A percentile compares a stretch with the other conserved stretches of the same genome.
Evolutionary conservation across 2,888 invertebrate species (phyloP).

Genomic region (Dyspetes luteomarginatus): DNA sequence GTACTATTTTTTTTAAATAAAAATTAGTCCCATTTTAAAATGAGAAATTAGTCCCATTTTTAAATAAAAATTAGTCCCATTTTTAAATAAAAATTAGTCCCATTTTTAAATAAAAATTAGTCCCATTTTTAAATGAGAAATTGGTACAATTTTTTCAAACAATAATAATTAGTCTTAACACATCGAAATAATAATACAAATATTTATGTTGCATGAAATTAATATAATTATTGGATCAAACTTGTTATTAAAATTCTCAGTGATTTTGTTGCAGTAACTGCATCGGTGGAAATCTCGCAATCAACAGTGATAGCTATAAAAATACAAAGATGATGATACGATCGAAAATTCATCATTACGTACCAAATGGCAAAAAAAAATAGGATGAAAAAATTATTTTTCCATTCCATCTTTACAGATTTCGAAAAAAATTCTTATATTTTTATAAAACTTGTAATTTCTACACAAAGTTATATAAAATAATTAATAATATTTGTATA

Average conservation of each 20-base stretch:
- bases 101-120: not conserved
- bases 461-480: no score
- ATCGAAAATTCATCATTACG: slow-evolving; percentile 64
- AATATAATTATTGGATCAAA: not conserved
- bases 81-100: not conserved
- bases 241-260: slow-evolving; percentile 37
- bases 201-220: not conserved
- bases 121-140: no score
- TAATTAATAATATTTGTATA: no score
- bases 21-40: not conserved
- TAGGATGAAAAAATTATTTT: not conserved
- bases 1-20: slow-evolving; percentile 45
- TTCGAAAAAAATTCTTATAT: no score
- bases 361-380: not conserved
- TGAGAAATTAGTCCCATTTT: not conserved
- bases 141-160: not conserved
- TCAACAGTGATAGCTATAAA: slow-evolving; percentile 85
- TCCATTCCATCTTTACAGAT: not conserved
- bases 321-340: slow-evolving; percentile 84
- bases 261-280: slow-evolving; percentile 81
- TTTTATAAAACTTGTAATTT: no score
- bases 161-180: not conserved
- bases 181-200: not conserved
- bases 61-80: not conserved
- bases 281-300: slow-evolving; percentile 85